Conservation (phyloP, 2,888 invertebrate genomes). For the Graphium colonna region DNA sequence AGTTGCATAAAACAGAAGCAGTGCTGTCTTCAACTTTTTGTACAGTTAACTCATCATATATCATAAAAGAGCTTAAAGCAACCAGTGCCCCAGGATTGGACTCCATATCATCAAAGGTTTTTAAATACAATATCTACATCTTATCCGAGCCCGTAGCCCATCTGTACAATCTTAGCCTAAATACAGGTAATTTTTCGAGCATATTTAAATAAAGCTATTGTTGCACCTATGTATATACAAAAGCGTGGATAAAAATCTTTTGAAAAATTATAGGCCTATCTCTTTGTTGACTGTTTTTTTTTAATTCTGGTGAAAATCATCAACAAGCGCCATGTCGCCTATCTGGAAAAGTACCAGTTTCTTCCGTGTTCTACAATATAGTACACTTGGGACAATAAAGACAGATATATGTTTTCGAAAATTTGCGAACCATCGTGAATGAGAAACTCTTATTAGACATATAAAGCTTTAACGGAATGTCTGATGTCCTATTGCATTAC, state of each 20-base stretch:
- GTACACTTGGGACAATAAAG: neutral
- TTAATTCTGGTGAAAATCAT: too few species aligned
- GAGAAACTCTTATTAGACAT: neutral
- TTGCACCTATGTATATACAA: neutral
- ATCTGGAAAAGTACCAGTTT: neutral
- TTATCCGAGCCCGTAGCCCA: neutral
- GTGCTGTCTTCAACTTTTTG: neutral
- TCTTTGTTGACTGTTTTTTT: too few species aligned
- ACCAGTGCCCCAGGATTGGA: neutral
- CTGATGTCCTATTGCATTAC: too few species aligned
- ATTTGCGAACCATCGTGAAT: too few species aligned
- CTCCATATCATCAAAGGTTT: neutral
- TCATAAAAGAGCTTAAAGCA: neutral
- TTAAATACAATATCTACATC: neutral
- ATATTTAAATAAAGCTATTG: constrained; percentile 2
- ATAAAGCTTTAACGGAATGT: too few species aligned
- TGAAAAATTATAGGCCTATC: too few species aligned
- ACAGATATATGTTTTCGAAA: too few species aligned
- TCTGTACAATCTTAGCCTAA: neutral
- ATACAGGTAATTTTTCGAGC: neutral
- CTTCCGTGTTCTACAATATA: neutral
- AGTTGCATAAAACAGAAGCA: neutral
- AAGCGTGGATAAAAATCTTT: neutral
- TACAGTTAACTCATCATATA: neutral
- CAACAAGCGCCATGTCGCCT: neutral